Evolutionary conservation across 2,113 vertebrate genomes (phyloP), one percentile per base, ranked within the genome.

Genomic region (Struthidea cinerea): DNA sequence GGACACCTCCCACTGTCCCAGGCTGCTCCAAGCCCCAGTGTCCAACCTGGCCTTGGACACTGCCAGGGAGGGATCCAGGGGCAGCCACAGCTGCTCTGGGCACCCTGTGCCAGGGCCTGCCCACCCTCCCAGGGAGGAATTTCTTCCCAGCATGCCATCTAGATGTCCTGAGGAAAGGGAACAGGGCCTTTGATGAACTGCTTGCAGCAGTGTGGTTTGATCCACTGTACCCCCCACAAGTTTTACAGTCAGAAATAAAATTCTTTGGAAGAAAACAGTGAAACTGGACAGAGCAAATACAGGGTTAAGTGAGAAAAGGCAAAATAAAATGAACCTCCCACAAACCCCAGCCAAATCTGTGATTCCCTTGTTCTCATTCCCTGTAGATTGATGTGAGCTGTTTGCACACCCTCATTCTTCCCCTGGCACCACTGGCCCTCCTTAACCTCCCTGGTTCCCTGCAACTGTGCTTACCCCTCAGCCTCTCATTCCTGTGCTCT

Each of bases 391-490:
- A 68, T 65, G n/a, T 69, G 74, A 61, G 61, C 78, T 82, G n/a
- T 68, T 55, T 78, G 50, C 74, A 69, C 26, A 41, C 7, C 46
- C 59, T 83, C 7, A 0, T 87, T 83, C 61, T 89, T 85, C 35
- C 70, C 47, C 22, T 80, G 59, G 53, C 74, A 65, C 70, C 41
- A 39, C 69, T 79, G 61, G 24, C 53, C 83, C 84, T 91, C 56
- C 68, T 77, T 80, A 80, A 52, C 67, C 59, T 89, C 67, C 30
- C 44, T 71, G 42, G 87, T 77, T 80, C 75, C 81, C 44, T 84
- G 88, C 47, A 71, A 49, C 90, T 92, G 27, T 90, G 79, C 95
- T 94, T 37, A 24, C 68, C 89, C 90, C 92, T 71, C 19, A 83
- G 49, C 76, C 90, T 78, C 53, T 89, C 83, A 27, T 81, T 52